These are phyloP conservation scores for Triops cancriformis DNA, from an alignment of 1,140 invertebrate species.

Conservation along the genomic window DNA sequence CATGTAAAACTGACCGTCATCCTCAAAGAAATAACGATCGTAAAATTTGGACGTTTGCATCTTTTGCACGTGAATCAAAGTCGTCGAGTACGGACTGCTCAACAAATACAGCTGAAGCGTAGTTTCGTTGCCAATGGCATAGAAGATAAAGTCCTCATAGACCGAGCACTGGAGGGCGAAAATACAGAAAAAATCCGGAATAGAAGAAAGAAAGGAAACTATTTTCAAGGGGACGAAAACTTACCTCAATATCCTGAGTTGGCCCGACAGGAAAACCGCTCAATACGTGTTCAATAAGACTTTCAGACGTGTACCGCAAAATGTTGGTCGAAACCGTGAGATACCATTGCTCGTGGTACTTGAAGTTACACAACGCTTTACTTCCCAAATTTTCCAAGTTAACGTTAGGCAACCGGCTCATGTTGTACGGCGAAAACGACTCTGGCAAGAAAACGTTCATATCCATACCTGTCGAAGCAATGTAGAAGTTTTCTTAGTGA, in stretches of 20 bases:
- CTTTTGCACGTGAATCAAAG: neutral
- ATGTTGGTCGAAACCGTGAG: neutral
- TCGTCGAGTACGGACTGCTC: neutral
- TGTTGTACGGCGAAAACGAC: neutral
- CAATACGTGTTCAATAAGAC: neutral
- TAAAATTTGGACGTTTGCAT: neutral
- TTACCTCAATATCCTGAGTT: neutral
- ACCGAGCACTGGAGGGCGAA: neutral
- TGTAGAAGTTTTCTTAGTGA: neutral
- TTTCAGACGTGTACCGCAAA: neutral
- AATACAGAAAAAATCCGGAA: neutral
- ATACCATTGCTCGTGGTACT: neutral
- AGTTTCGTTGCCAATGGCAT: neutral
- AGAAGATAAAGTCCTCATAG: neutral
- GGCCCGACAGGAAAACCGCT: neutral
- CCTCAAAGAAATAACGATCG: neutral
- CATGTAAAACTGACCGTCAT: neutral
- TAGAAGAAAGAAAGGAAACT: neutral
- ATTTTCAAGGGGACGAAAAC: neutral
- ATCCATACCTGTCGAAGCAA: neutral
- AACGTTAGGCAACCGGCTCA: neutral
- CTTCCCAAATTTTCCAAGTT: neutral
- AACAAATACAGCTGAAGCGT: neutral
- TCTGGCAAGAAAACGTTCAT: neutral
- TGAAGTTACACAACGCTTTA: neutral